phyloP scores from a whole-genome alignment of 2,113 vertebrate species.

The Coracopsis vasa region DNA sequence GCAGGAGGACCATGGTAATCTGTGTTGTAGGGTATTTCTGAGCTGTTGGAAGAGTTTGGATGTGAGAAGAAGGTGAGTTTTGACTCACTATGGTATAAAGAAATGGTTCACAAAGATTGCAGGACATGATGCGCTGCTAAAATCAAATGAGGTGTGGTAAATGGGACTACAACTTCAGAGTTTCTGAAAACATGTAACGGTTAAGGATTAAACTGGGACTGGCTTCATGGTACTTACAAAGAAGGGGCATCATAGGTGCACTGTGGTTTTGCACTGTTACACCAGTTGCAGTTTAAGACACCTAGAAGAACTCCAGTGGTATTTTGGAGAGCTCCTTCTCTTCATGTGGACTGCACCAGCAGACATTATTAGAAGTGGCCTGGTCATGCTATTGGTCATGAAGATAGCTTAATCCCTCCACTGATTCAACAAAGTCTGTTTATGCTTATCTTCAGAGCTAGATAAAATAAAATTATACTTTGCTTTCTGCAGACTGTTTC shows the following conservation, averaged over 20 bases:
- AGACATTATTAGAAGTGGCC: background rate
- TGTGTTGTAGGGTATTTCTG: background rate
- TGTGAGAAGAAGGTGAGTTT: background rate
- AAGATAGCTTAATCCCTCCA: background rate
- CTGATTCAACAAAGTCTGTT: background rate
- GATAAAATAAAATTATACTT: background rate
- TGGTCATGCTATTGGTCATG: background rate
- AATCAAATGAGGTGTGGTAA: fast-evolving
- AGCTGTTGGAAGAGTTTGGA: background rate
- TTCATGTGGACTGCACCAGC: background rate
- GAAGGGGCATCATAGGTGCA: background rate
- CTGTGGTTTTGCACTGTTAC: background rate
- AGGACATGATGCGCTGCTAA: background rate
- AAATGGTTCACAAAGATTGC: background rate
- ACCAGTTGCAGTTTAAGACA: background rate
- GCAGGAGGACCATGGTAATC: background rate
- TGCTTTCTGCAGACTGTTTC: background rate
- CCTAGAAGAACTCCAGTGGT: background rate
- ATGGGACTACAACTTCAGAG: background rate
- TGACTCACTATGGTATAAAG: background rate
- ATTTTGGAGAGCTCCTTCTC: background rate
- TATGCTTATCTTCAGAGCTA: background rate
- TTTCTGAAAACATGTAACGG: background rate
- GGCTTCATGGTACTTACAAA: background rate
- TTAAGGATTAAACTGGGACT: background rate